Conservation (phyloP, 2,113 vertebrate genomes). For the Caranx melampygus region DNA sequence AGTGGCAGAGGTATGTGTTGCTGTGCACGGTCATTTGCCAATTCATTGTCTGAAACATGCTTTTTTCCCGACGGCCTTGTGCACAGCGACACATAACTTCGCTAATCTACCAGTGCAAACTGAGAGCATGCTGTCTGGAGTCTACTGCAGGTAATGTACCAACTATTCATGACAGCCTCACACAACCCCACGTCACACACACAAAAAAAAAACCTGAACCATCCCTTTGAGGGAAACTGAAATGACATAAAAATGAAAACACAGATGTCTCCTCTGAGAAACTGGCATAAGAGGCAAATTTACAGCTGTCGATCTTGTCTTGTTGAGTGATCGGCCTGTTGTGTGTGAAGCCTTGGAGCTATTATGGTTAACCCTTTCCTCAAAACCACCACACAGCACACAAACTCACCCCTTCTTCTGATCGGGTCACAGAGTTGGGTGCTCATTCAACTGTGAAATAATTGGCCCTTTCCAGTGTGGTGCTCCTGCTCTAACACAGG, state of each 20-base stretch:
- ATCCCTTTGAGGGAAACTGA: neutral
- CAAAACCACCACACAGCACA: neutral
- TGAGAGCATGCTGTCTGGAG: too few relatives aligned
- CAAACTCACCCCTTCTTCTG: slow-evolving; percentile 10
- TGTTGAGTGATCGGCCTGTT: too few relatives aligned
- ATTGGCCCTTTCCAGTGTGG: slow-evolving; percentile 13
- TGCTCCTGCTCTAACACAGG: slow-evolving; percentile 7
- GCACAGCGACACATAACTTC: too few relatives aligned
- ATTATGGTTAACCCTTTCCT: slow-evolving; percentile 26
- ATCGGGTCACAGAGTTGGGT: slow-evolving; percentile 36
- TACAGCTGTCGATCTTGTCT: neutral
- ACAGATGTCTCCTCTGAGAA: neutral
- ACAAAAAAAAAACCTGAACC: too few relatives aligned
- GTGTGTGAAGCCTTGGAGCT: neutral
- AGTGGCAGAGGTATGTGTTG: too few relatives aligned
- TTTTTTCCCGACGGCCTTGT: too few relatives aligned
- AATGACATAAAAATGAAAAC: neutral
- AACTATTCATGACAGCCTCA: too few relatives aligned
- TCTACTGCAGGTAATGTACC: too few relatives aligned
- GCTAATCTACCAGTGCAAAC: too few relatives aligned
- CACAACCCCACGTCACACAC: too few relatives aligned
- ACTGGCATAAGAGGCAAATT: neutral
- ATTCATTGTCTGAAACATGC: too few relatives aligned
- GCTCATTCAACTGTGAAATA: slow-evolving; percentile 48
- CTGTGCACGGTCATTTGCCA: too few relatives aligned